Conservation (phyloP, 1,140 invertebrate species). For the Mercenaria mercenaria region DNA sequence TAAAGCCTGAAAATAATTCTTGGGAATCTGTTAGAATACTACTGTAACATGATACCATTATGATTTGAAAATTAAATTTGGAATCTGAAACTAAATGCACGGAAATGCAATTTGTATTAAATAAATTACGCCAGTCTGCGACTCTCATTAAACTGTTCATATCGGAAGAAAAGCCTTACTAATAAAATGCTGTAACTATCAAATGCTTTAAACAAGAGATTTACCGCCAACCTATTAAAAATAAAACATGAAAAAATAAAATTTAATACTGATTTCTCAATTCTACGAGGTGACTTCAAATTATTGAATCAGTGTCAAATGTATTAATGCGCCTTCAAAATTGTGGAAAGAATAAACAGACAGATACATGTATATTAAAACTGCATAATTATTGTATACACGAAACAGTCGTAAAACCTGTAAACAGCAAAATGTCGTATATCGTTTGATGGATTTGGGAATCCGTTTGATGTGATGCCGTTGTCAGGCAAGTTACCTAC, state of each 20-base stretch:
- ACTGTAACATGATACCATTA: not conserved
- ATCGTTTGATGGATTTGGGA: not conserved
- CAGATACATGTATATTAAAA: too few species aligned
- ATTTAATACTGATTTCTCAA: too few species aligned
- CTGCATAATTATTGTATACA: not conserved
- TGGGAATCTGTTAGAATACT: not conserved
- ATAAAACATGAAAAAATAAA: too few species aligned
- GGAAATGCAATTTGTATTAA: not conserved
- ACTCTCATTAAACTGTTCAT: not conserved
- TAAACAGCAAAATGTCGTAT: not conserved
- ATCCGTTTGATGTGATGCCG: not conserved
- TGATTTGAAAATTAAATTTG: not conserved
- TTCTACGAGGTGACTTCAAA: too few species aligned
- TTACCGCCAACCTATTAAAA: too few species aligned
- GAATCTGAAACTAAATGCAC: slow-evolving; percentile 4
- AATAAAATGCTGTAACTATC: too few species aligned
- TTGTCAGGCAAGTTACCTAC: not conserved
- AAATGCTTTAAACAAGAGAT: too few species aligned
- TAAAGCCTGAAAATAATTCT: not conserved
- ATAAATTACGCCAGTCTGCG: not conserved
- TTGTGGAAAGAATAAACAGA: too few species aligned
- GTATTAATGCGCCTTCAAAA: too few species aligned
- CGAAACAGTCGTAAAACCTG: not conserved
- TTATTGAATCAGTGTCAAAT: too few species aligned
- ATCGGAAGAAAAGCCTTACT: too few species aligned